Evolutionary conservation across 2,797 vertebrate genomes (phyloP), one percentile per base, ranked within the genome.

Genomic region (Notolabrus celidotus): DNA sequence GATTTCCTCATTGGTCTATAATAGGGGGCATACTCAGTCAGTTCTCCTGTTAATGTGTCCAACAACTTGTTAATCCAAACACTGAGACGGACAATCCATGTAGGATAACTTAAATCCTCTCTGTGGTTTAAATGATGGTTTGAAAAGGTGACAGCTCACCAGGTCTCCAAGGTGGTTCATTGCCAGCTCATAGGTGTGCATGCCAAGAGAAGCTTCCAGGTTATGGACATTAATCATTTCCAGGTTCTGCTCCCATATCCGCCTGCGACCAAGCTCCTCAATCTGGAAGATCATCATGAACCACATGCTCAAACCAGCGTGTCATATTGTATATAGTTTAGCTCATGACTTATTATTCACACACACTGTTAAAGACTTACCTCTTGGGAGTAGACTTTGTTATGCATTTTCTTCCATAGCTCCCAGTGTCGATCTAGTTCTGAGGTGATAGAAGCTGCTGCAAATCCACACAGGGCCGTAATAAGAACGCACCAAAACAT

Each of bases 391-490:
- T 95, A 96, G 0, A 81, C 45, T 76, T 94, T 96, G 52, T 83
- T 62, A 6, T 96, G 87, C 2, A 54, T 85, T 60, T 90, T 88
- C 84, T 94, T 96, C 95, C 95, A 96, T 33, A 95, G 78, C 5
- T 86, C 46, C 95, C 95, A 96, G 72, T 95, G 92, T 2, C 8
- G 57, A 29, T 96, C 91, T 33, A 94, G 72, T 1, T 54, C 65
- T 0, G 79, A 76, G 12, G 85, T 85, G 22, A 60, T 16, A 4
- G 52, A 6, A 0, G 88, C 84, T 12, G 5, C n/a, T 34, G 64
- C 65, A 7, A 57, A 45, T 3, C 82, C 84, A 65, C 69, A 85
- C 22, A 85, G 0, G 0, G 70, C 1, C 0, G 60, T 16, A 50
- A 91, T 22, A 20, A 90, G 54, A 71, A 92, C 67, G 51, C 39